Base-by-base conservation (phyloP, 2,888 invertebrate genomes). In the Euclidia mi region DNA sequence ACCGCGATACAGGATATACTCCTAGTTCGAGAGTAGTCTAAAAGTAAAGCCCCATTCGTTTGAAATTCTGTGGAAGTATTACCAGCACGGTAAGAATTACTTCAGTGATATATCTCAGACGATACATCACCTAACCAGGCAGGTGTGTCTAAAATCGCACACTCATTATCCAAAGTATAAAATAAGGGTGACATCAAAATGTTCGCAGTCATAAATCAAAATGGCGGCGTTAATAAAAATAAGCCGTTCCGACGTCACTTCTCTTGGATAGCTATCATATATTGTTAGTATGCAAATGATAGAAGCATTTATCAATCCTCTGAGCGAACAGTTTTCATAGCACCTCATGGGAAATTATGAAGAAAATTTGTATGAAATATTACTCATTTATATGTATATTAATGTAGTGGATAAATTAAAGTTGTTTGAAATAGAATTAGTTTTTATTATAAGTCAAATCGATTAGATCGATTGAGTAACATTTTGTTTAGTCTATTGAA, bases 151-250 rank as follows among this genome's bases (percentile, higher is more conserved):
- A 56, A 71, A 59, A 59, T 49, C 56, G 69, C 69, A 53, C 46
- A 55, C 63, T 71, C 58, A 69, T 71, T 56, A 63, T 53, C 51
- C 25, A 18, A 12, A 29, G 32, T 32, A 51, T 32, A 47, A 60
- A 68, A 52, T 60, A 64, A 48, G 48, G 48, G 18, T 45, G 37
- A 41, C 59, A 15, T 63, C 46, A 56, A 55, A n/a, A 67, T 64
- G 32, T 61, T 65, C 52, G 42, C 44, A 58, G 57, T 35, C 58
- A 69, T 78, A 67, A 76, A 78, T 78, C 79, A 72, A 66, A 71
- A 65, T 64, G 60, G 65, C 51, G 56, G 41, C 59, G 72, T 69
- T 73, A 78, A 76, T 76, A 69, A 76, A 75, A 71, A 68, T 67
- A 52, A 55, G 52, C 70, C 50, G 15, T 56, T 69, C 20, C 48